Conservation (phyloP, 2,888 invertebrate species). For the Pediacus dermestoides region DNA sequence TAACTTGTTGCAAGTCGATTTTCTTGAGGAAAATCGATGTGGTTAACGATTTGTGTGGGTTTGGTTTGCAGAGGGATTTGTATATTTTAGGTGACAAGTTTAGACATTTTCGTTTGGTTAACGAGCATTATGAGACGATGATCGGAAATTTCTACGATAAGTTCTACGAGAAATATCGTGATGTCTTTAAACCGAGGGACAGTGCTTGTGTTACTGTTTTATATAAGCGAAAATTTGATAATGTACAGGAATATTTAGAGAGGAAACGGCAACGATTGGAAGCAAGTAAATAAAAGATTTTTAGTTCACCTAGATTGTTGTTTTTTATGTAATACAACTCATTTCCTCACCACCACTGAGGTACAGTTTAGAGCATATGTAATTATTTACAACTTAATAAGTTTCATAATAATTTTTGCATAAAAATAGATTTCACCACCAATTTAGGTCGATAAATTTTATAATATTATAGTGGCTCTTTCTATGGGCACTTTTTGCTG, state of each 20-base stretch:
- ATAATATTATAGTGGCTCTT: too few species aligned
- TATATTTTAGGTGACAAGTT: slow-evolving; percentile 24
- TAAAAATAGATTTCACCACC: too few species aligned
- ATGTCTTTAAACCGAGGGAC: slow-evolving; percentile 20
- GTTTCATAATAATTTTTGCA: too few species aligned
- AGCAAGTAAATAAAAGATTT: slow-evolving; percentile 46
- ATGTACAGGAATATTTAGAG: slow-evolving; percentile 75
- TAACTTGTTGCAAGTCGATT: slow-evolving; percentile 30
- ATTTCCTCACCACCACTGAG: too few species aligned
- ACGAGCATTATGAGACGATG: slow-evolving; percentile 27
- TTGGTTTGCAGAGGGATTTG: slow-evolving; percentile 22
- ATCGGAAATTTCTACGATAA: slow-evolving; percentile 16
- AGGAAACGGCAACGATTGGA: slow-evolving; percentile 69
- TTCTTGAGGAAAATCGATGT: slow-evolving; percentile 26
- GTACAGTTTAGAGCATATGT: too few species aligned
- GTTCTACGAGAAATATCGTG: slow-evolving; percentile 25
- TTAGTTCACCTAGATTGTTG: slow-evolving; percentile 8
- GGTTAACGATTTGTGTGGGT: slow-evolving; percentile 20
- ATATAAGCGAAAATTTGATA: slow-evolving; percentile 77
- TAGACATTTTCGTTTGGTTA: slow-evolving; percentile 18
- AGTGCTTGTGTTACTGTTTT: slow-evolving; percentile 55
- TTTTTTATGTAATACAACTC: too few species aligned
- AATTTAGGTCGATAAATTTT: too few species aligned
- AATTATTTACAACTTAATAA: too few species aligned
- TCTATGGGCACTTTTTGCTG: too few species aligned